Evolutionary conservation across 2,888 invertebrate species (phyloP).

Genomic region (Carabus problematicus): DNA sequence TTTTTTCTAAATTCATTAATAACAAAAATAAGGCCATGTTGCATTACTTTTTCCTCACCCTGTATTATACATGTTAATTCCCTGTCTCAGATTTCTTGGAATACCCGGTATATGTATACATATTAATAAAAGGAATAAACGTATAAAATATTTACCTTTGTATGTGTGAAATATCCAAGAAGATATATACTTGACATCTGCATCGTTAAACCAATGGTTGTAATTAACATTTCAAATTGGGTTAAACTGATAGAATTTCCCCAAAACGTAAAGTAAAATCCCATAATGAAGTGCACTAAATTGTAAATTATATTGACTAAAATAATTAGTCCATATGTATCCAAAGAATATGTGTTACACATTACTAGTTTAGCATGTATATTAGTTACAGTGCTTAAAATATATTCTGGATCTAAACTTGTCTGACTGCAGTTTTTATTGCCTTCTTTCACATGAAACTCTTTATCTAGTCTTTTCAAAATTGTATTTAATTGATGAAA

Average conservation of each 20-base stretch:
- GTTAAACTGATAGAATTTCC: not conserved
- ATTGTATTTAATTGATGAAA: not conserved
- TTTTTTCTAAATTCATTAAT: too few species aligned
- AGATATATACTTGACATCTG: not conserved
- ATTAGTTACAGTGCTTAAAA: not conserved
- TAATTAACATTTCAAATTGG: not conserved
- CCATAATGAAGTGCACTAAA: slow-evolving; percentile 7
- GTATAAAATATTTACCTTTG: not conserved
- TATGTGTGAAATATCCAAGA: slow-evolving; percentile 1
- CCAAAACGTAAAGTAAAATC: slow-evolving; percentile 1
- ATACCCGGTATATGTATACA: too few species aligned
- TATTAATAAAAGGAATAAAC: too few species aligned
- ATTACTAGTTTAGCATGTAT: not conserved
- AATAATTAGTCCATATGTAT: slow-evolving; percentile 1
- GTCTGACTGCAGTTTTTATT: not conserved
- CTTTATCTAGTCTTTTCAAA: not conserved
- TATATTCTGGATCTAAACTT: not conserved
- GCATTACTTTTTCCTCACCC: too few species aligned
- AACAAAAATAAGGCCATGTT: too few species aligned
- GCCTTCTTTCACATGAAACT: not conserved
- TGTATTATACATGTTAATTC: too few species aligned
- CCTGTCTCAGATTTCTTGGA: too few species aligned
- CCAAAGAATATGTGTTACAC: not conserved
- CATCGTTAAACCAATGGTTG: not conserved
- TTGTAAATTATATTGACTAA: not conserved